phyloP scores from a whole-genome alignment of 2,113 vertebrate species.

The Trogon surrucura region DNA sequence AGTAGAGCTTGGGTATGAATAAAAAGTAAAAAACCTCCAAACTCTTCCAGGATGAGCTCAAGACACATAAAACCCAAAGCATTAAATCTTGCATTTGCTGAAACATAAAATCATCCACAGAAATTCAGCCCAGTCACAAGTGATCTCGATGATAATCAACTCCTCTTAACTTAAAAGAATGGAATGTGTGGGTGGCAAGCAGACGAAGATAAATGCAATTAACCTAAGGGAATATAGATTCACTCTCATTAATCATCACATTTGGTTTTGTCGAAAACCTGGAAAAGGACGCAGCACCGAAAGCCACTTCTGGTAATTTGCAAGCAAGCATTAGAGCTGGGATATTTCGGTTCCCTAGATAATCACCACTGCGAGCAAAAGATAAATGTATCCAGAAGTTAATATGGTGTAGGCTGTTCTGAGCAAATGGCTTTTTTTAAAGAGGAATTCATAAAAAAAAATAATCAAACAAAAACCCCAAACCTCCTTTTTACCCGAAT shows the following conservation, averaged over 20 bases:
- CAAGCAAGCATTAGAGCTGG: not conserved
- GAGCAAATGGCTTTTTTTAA: not conserved
- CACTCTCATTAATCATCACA: not conserved
- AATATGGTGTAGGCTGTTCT: not conserved
- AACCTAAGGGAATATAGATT: slow-evolving; percentile 26
- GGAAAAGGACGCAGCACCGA: not conserved
- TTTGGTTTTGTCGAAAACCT: slow-evolving; percentile 13
- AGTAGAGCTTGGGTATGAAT: not conserved
- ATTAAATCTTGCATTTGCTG: slow-evolving; percentile 17
- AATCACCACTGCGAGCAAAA: not conserved
- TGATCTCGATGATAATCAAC: slow-evolving; percentile 43
- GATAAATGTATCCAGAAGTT: not conserved
- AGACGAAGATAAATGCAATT: slow-evolving; percentile 17
- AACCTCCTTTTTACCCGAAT: not conserved
- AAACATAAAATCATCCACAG: slow-evolving; percentile 5
- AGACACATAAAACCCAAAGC: not conserved
- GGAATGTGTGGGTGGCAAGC: slow-evolving; percentile 19
- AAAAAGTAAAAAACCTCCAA: not conserved
- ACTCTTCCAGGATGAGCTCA: not conserved
- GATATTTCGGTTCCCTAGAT: not conserved
- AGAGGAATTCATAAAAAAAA: too few species aligned
- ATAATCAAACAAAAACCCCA: too few species aligned
- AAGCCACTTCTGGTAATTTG: not conserved
- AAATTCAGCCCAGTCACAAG: not conserved
- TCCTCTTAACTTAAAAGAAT: not conserved